These are phyloP conservation scores for Zapus hudsonius DNA, from an alignment of 2,113 vertebrate species.

Conservation along the genomic window DNA sequence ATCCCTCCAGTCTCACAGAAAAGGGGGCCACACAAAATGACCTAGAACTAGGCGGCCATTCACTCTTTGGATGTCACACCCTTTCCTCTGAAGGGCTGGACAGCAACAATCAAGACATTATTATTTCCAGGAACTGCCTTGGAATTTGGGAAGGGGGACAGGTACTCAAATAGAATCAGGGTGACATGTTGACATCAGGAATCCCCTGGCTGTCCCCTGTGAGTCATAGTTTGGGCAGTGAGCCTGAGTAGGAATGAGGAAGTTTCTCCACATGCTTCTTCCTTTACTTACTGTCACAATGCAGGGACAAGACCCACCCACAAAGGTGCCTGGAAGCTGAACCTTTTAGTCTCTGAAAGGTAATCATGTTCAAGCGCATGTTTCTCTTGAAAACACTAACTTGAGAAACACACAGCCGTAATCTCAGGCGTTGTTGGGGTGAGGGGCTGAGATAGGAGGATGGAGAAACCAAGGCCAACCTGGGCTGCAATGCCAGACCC, in stretches of 20 bases:
- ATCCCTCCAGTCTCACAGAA: neutral
- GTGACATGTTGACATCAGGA: neutral
- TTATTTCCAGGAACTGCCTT: conserved; percentile 48
- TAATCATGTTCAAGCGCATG: neutral
- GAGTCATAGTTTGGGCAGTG: conserved; percentile 24
- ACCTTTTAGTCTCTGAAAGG: neutral
- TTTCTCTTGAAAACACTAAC: conserved; percentile 24
- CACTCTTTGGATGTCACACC: neutral
- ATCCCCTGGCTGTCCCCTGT: neutral
- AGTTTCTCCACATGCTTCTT: neutral
- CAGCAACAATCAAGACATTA: neutral
- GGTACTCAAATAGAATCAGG: neutral
- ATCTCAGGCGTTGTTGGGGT: neutral
- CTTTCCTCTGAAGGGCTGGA: conserved; percentile 39
- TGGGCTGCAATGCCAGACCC: too few relatives aligned
- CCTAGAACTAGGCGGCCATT: too few relatives aligned
- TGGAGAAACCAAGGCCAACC: neutral
- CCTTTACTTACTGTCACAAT: neutral
- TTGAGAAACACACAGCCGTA: neutral
- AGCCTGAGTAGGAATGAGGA: neutral
- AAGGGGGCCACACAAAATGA: neutral
- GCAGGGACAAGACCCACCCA: neutral
- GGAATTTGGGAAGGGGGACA: neutral
- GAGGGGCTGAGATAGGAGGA: neutral
- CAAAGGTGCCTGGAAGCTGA: neutral